Conservation (phyloP, 2,797 vertebrate genomes). For the Oreortyx pictus region DNA sequence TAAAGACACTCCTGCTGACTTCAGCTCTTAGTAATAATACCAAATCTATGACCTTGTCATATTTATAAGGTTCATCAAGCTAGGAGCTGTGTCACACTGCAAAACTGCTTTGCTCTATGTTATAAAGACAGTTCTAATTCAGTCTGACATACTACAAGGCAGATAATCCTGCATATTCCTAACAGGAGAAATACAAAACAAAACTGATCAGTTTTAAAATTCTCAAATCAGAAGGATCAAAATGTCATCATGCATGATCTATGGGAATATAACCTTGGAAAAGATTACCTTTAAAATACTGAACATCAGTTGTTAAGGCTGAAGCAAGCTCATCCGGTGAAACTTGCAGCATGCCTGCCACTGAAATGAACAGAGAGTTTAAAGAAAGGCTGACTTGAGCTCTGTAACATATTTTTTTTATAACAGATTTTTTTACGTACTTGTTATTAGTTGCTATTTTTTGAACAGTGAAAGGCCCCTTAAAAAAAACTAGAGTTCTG, state of each 20-base stretch:
- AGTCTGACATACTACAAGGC: background rate
- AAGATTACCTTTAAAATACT: conserved; percentile 92
- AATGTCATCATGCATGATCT: background rate
- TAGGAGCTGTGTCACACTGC: background rate
- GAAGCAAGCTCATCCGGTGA: conserved; percentile 87
- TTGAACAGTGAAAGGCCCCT: background rate
- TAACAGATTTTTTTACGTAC: background rate
- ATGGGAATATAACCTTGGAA: background rate
- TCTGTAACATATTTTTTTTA: background rate
- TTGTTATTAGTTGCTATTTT: background rate
- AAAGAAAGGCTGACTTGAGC: background rate
- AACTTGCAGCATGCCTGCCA: conserved; percentile 91
- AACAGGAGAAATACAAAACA: background rate
- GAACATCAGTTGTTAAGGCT: conserved; percentile 91
- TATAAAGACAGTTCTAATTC: background rate
- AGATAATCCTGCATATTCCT: background rate
- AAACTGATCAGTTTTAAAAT: background rate
- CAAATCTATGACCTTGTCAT: background rate
- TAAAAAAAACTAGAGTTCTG: background rate
- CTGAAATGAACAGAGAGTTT: conserved; percentile 74
- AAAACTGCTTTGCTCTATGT: background rate
- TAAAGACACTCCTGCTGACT: background rate
- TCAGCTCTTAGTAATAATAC: background rate
- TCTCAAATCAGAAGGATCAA: background rate
- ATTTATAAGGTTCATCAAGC: background rate